phyloP scores from a whole-genome alignment of 64 coral and sea anemone species.

The Astreopora myriophthalma region DNA sequence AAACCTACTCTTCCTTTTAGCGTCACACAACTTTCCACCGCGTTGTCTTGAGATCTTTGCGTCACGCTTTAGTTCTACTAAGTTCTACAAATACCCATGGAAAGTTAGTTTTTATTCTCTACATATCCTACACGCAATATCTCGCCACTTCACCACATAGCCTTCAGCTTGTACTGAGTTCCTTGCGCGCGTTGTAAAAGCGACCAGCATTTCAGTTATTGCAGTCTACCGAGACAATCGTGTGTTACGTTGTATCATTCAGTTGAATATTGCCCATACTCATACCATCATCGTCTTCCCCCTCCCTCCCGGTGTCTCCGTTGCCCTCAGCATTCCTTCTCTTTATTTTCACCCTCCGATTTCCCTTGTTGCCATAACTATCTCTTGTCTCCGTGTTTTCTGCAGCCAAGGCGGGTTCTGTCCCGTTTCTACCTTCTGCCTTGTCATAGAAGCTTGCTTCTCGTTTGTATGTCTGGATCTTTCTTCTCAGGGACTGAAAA shows the following conservation, averaged over 20 bases:
- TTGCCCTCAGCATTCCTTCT: conserved; percentile 24
- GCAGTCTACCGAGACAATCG: no score
- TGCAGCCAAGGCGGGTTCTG: neutral
- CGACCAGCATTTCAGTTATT: no score
- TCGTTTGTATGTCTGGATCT: conserved; percentile 24
- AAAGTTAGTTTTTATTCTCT: no score
- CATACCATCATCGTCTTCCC: conserved; percentile 37
- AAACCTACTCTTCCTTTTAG: no score
- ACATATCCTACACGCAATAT: neutral
- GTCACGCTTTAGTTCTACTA: no score
- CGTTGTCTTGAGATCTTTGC: no score
- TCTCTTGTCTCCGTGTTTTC: neutral
- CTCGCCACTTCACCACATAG: neutral
- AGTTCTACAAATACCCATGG: no score
- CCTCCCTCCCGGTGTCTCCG: neutral
- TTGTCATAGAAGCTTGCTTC: conserved; percentile 49
- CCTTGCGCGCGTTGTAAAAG: no score
- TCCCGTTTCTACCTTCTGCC: conserved; percentile 20
- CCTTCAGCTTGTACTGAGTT: no score
- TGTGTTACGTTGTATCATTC: no score
- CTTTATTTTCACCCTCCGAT: neutral
- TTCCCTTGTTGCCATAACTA: neutral
- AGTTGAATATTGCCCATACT: neutral
- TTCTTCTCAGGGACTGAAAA: conserved; percentile 49
- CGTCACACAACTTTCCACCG: no score